Conservation (phyloP, 2,113 vertebrate genomes). For the Bufo bufo region DNA sequence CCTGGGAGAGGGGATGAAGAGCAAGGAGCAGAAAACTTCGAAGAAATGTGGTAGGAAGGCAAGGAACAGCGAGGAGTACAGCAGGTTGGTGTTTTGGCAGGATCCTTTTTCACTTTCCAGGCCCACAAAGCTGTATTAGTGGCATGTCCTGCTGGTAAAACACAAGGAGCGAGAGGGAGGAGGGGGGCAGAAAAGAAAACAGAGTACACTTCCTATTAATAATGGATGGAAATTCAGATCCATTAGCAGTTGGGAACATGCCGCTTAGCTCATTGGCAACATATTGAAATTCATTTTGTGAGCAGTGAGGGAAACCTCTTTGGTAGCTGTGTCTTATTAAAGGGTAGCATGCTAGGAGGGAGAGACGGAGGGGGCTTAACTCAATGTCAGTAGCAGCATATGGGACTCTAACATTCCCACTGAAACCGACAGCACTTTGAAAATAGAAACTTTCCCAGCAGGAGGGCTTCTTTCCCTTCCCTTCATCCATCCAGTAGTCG, state of each 20-base stretch:
- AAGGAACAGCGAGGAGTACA: constrained; percentile 66
- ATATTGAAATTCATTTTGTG: constrained; percentile 74
- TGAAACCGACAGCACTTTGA: constrained; percentile 81
- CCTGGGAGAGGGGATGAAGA: not conserved
- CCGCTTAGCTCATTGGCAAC: constrained; percentile 65
- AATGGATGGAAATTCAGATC: constrained; percentile 69
- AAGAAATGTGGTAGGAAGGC: not conserved
- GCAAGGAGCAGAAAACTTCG: constrained; percentile 58
- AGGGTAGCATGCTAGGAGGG: constrained; percentile 45
- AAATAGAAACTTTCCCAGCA: constrained; percentile 87
- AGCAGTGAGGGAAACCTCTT: constrained; percentile 71
- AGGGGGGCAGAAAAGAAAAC: constrained; percentile 62
- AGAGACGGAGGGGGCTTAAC: constrained; percentile 63
- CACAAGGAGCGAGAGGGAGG: constrained; percentile 54
- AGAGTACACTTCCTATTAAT: constrained; percentile 71
- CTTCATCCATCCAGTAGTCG: constrained; percentile 82
- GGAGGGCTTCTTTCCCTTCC: constrained; percentile 79
- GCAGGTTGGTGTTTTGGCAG: constrained; percentile 64
- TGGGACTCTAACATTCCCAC: constrained; percentile 77
- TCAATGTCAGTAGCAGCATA: constrained; percentile 76
- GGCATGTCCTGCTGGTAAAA: constrained; percentile 63
- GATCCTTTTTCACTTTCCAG: constrained; percentile 64
- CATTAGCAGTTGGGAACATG: constrained; percentile 65
- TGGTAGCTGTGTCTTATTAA: constrained; percentile 71
- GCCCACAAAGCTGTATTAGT: constrained; percentile 63